Evolutionary conservation across 1,140 invertebrate species (phyloP).

Genomic region (Drosophila gunungcola): DNA sequence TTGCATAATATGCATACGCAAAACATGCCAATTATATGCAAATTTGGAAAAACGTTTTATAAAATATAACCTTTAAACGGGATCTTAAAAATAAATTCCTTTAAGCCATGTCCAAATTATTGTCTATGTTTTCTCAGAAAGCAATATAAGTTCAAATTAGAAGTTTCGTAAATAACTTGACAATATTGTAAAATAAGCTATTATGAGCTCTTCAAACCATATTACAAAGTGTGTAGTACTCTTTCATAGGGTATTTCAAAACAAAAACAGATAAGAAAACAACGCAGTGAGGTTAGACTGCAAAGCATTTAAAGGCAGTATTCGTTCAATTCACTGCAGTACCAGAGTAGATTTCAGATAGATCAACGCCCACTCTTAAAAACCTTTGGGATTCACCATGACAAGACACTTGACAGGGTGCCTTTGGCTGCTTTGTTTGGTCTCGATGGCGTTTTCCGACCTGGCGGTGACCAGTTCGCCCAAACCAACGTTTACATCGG

Average conservation of each 20-base stretch:
- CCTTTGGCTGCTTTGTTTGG: constrained; percentile 10
- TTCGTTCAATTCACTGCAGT: constrained; percentile 9
- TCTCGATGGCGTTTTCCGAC: no score
- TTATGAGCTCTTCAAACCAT: background rate
- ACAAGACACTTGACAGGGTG: background rate
- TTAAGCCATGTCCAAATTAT: no score
- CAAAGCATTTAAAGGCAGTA: constrained; percentile 41
- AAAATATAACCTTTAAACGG: no score
- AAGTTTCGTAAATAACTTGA: no score
- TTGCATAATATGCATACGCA: no score
- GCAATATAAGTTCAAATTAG: no score
- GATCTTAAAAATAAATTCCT: no score
- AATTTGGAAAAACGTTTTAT: no score
- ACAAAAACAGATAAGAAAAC: constrained; percentile 36
- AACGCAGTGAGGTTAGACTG: constrained; percentile 32
- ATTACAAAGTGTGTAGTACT: background rate
- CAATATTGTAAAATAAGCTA: no score
- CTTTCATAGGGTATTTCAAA: constrained; percentile 23
- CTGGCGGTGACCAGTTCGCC: background rate
- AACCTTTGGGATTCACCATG: background rate
- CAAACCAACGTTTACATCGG: background rate
- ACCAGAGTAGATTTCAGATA: background rate
- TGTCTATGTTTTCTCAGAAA: no score
- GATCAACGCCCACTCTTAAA: background rate
- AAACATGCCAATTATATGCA: no score